A percentile compares a stretch with the other conserved stretches of the same genome.
These are phyloP conservation scores for Hydrophis major DNA, from an alignment of 2,797 vertebrate genomes.

Conservation along the genomic window DNA sequence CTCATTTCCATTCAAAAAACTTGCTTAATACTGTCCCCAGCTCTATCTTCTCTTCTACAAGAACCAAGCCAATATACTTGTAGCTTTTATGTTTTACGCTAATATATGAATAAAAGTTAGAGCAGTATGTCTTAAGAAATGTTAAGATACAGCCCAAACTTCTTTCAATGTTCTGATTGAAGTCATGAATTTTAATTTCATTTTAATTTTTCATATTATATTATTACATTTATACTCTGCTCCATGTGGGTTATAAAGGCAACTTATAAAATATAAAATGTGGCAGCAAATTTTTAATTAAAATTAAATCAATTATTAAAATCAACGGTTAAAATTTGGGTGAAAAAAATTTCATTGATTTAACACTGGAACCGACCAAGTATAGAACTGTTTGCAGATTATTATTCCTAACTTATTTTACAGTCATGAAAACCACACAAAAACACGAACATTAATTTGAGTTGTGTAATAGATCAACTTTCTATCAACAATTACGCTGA, in stretches of 20 bases:
- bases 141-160: background rate
- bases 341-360: background rate
- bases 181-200: background rate
- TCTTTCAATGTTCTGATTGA: background rate
- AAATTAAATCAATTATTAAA: background rate
- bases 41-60: background rate
- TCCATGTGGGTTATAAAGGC: background rate
- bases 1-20: background rate
- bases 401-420: background rate
- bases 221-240: background rate
- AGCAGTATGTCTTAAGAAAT: fast-evolving
- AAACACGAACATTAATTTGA: background rate
- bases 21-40: background rate
- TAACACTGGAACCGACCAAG: background rate
- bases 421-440: background rate
- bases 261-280: background rate
- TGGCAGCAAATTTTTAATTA: background rate
- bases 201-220: background rate
- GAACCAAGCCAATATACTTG: background rate
- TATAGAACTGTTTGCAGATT: background rate
- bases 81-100: background rate
- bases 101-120: background rate
- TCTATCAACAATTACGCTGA: background rate
- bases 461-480: background rate
- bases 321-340: background rate